phyloP scores from a whole-genome alignment of 2,797 vertebrate genomes.

The Aplochiton taeniatus region DNA sequence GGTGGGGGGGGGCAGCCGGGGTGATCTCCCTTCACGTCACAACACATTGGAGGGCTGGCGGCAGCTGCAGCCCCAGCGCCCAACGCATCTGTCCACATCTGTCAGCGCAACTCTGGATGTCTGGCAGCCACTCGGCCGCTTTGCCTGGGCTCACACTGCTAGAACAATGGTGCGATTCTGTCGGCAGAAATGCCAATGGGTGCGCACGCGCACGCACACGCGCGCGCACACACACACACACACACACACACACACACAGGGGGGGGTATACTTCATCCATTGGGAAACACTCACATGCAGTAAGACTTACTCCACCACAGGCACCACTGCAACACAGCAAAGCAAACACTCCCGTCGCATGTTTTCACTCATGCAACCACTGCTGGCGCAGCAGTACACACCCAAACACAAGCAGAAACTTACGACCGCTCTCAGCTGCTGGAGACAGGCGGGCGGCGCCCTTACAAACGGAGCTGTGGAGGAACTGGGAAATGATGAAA shows the following conservation, averaged over 20 bases:
- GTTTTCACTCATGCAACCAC: conserved; percentile 53
- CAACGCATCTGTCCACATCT: conserved; percentile 78
- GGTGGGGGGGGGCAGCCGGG: background rate
- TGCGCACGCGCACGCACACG: conserved; percentile 24
- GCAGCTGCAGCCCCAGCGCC: conserved; percentile 71
- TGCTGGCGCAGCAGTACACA: conserved; percentile 48
- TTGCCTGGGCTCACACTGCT: conserved; percentile 49
- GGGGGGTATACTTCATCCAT: conserved; percentile 3
- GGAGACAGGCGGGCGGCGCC: conserved; percentile 43
- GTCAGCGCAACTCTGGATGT: conserved; percentile 67
- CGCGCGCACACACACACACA: conserved; percentile 36
- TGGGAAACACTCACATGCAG: conserved; percentile 30
- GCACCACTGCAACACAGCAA: conserved; percentile 63
- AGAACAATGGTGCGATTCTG: conserved; percentile 63
- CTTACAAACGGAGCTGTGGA: conserved; percentile 43
- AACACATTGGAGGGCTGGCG: conserved; percentile 63
- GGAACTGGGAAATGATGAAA: conserved; percentile 46
- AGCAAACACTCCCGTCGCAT: conserved; percentile 23
- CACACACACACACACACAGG: conserved; percentile 53
- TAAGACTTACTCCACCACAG: conserved; percentile 31
- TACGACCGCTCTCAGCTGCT: conserved; percentile 66
- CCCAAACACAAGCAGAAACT: conserved; percentile 65
- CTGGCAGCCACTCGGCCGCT: conserved; percentile 38
- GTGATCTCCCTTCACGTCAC: conserved; percentile 65
- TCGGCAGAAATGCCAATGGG: conserved; percentile 17